A percentile compares a stretch with the other conserved stretches of the same genome.
Evolutionary conservation across 2,797 vertebrate genomes (phyloP).

Genomic region (Tauraco hartlaubi): DNA sequence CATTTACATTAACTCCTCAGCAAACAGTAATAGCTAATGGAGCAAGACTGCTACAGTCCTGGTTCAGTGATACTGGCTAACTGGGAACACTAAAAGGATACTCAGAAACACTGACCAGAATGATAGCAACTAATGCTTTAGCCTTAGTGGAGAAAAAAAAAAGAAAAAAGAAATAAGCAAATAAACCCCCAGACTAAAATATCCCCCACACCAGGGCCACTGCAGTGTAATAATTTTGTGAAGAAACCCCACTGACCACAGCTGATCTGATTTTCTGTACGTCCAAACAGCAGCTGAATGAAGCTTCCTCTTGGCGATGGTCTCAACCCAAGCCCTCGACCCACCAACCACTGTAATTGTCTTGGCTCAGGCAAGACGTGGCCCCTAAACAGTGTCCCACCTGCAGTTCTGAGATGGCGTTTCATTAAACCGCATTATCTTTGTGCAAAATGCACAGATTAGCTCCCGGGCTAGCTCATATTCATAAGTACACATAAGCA

Average conservation of each 20-base stretch:
- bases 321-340: not conserved
- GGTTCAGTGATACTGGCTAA: slow-evolving; percentile 15
- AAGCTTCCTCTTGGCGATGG: not conserved
- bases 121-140: not conserved
- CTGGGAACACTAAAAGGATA: slow-evolving; percentile 4
- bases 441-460: slow-evolving; percentile 19
- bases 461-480: not conserved
- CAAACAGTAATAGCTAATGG: slow-evolving; percentile 44
- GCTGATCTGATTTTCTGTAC: not conserved
- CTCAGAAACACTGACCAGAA: slow-evolving; percentile 19
- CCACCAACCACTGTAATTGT: not conserved
- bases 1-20: slow-evolving; percentile 37
- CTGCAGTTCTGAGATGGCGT: slow-evolving; percentile 20
- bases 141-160: no score
- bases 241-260: not conserved
- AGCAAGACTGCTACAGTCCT: slow-evolving; percentile 19
- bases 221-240: not conserved
- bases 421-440: slow-evolving; percentile 56
- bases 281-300: not conserved
- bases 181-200: not conserved
- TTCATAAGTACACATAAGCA: not conserved
- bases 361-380: not conserved
- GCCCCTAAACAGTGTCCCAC: not conserved
- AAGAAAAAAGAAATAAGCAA: not conserved
- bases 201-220: not conserved